Conservation (phyloP, 2,113 vertebrate genomes). For the Halcyon senegalensis region DNA sequence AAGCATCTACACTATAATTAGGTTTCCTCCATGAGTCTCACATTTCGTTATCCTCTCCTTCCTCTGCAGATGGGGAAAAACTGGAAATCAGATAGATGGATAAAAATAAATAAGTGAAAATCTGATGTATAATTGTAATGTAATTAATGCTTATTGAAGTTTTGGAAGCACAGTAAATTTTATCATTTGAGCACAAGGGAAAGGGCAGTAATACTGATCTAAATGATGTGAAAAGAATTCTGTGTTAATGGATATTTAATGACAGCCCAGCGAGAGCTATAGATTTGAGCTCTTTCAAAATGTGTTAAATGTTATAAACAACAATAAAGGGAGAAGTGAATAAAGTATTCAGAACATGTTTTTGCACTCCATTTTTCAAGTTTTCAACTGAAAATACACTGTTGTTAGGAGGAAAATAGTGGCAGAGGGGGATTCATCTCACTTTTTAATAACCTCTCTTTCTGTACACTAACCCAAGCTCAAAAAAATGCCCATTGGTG, state of each 20-base stretch:
- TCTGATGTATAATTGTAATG: neutral
- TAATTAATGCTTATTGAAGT: slow-evolving; percentile 9
- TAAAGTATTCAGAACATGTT: slow-evolving; percentile 16
- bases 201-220: neutral
- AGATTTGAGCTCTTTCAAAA: slow-evolving; percentile 8
- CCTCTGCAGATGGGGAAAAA: neutral
- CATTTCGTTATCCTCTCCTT: neutral
- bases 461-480: neutral
- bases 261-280: neutral
- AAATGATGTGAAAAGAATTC: neutral
- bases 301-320: neutral
- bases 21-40: neutral
- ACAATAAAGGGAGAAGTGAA: neutral
- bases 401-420: neutral
- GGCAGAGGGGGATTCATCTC: neutral
- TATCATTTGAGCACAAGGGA: neutral
- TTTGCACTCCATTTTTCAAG: slow-evolving; percentile 10
- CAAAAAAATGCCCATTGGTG: neutral
- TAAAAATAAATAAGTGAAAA: neutral
- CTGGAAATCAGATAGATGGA: neutral
- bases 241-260: slow-evolving; percentile 18
- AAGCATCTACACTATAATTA: neutral
- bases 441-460: neutral
- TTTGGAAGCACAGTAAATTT: neutral
- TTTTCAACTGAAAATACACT: neutral